These are phyloP conservation scores for Triplophysa tibetana DNA, from an alignment of 2,113 vertebrate genomes.

Conservation along the genomic window DNA sequence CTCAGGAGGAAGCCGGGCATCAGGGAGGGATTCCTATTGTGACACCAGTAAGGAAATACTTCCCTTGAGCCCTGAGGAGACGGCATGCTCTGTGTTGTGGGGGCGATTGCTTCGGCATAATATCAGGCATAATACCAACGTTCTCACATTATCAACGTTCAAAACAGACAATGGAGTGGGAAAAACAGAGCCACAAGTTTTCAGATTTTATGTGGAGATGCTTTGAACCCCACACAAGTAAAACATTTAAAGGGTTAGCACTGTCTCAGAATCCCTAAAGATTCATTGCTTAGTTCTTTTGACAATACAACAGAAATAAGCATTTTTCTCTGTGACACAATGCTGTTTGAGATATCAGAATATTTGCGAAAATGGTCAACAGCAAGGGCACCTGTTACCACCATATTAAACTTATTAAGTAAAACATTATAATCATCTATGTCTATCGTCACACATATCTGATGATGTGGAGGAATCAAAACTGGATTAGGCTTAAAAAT, in stretches of 20 bases:
- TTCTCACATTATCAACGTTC: not conserved
- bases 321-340: no score
- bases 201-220: no score
- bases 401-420: not conserved
- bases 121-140: not conserved
- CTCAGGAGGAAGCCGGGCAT: constrained; percentile 51
- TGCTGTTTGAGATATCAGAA: no score
- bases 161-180: not conserved
- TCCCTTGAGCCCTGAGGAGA: constrained; percentile 21
- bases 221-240: no score
- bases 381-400: not conserved
- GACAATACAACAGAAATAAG: no score
- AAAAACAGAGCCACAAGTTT: not conserved
- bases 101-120: constrained; percentile 6
- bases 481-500: not conserved
- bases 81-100: not conserved
- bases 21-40: constrained; percentile 48
- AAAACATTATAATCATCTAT: no score
- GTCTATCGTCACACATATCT: not conserved
- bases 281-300: no score
- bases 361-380: no score
- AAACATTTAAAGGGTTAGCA: no score
- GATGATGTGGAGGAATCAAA: not conserved
- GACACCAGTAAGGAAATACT: constrained; percentile 39
- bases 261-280: no score